Evolutionary conservation across 1,140 invertebrate species (phyloP), one percentile per base, ranked within the genome.

Genomic region (Drosophila sechellia): DNA sequence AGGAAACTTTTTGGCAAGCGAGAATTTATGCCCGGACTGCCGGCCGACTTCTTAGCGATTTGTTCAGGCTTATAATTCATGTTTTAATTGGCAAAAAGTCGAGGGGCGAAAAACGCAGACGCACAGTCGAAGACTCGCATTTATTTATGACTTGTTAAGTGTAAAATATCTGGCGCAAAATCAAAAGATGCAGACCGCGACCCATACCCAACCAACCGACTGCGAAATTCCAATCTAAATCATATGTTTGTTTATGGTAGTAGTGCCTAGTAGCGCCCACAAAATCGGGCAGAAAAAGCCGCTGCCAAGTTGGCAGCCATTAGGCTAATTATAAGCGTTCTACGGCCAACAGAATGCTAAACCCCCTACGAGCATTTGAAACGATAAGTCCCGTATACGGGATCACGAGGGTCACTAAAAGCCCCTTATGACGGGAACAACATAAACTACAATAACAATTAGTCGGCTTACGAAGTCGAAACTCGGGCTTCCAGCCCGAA

Each of bases 131-230:
- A 52, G 40, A 39, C 61, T 10, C 55, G 22, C 52, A 74, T 73
- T 89, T 87, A 87, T 87, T 87, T 87, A 87, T 87, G 79, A 63
- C 77, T 49, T 50, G 76, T 89, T 80, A 79, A 84, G 78, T 87
- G 71, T 89, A 84, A 87, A 87, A 89, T 87, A 86, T 87, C 72
- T 87, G 84, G 83, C 84, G 77, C 59, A 66, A 77, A 84, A 79
- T 87, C 84, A 79, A 87, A 87, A 72, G 66, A 58, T 65, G 66
- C 79, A 45, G 55, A 25, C 31, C 25, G n/a, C 37, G 17, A 17
- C 12, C 12, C 37, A n/a, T 20, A 20, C 25, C 53, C 25, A 13
- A 6, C 35, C 15, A 25, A 42, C 42, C 25, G 37, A 31, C 40
- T 45, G 8, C 25, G 8, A 4, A 39, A 13, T 13, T 13, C 17